phyloP scores from a whole-genome alignment of 2,797 vertebrate genomes.

The Periophthalmus magnuspinnatus region DNA sequence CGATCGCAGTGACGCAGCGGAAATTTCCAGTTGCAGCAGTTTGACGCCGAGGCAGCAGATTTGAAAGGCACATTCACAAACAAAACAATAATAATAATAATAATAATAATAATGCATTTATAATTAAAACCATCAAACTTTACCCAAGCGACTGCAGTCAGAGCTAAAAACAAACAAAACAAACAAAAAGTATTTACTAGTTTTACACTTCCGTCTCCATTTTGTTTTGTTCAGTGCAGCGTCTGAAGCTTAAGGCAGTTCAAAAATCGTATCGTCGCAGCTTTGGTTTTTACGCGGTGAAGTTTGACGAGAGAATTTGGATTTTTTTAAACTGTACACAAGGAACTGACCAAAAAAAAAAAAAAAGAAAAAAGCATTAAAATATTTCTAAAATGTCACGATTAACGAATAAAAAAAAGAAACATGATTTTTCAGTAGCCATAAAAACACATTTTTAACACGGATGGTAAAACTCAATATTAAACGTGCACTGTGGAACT shows the following conservation, averaged over 20 bases:
- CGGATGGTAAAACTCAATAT: no score
- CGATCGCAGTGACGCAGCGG: not conserved
- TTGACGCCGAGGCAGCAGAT: not conserved
- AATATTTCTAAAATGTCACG: not conserved
- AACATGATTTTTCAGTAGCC: not conserved
- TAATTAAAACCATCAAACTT: not conserved
- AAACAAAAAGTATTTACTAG: not conserved
- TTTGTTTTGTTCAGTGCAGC: not conserved
- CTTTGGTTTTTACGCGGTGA: no score
- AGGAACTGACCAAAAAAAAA: not conserved
- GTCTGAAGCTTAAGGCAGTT: no score
- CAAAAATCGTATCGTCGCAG: no score
- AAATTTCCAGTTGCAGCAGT: not conserved
- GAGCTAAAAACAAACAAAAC: not conserved
- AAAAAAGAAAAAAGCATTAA: not conserved
- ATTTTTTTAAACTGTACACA: not conserved
- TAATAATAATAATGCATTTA: not conserved
- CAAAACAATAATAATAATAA: no score
- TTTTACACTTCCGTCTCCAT: not conserved
- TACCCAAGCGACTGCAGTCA: not conserved
- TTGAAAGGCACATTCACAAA: conserved; percentile 28
- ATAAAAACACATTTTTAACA: not conserved
- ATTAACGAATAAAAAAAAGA: not conserved
- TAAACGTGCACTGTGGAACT: no score
- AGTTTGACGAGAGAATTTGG: not conserved